Percentiles rank a stretch among this genome's conserved stretches.
These are phyloP conservation scores for Clusia tigrina DNA, from an alignment of 2,888 invertebrate species.

Conservation along the genomic window DNA sequence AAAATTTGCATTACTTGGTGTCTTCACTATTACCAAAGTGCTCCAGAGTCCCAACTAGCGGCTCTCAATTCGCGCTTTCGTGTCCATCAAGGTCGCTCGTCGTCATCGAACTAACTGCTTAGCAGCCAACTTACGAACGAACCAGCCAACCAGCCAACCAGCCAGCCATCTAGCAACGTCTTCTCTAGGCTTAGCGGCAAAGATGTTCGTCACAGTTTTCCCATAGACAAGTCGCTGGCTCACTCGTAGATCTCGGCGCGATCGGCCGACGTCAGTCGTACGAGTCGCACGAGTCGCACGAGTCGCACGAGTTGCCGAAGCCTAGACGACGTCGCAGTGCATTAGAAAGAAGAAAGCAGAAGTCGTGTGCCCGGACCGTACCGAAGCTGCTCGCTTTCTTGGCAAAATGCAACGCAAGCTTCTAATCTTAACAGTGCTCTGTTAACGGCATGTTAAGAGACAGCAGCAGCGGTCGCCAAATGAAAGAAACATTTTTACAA, in stretches of 20 bases:
- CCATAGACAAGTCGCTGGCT: background rate
- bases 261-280: background rate
- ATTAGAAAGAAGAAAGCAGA: no score
- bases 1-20: no score
- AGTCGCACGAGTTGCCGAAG: background rate
- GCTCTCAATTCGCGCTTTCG: conserved; percentile 52
- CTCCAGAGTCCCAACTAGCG: conserved; percentile 5
- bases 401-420: background rate
- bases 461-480: background rate
- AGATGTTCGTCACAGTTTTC: conserved; percentile 2
- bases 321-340: no score
- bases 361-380: no score
- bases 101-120: conserved; percentile 62
- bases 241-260: background rate
- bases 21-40: no score
- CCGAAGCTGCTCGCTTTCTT: background rate
- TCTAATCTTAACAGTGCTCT: background rate
- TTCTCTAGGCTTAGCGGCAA: no score
- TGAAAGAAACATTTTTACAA: no score
- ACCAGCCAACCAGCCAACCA: background rate
- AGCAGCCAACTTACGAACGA: conserved; percentile 19
- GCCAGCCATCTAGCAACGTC: no score
- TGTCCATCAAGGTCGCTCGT: conserved; percentile 66
- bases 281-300: background rate
- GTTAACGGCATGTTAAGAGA: background rate